Evolutionary conservation across 1,140 invertebrate genomes (phyloP), one percentile per base, ranked within the genome.

Genomic region (Vanessa tameamea): DNA sequence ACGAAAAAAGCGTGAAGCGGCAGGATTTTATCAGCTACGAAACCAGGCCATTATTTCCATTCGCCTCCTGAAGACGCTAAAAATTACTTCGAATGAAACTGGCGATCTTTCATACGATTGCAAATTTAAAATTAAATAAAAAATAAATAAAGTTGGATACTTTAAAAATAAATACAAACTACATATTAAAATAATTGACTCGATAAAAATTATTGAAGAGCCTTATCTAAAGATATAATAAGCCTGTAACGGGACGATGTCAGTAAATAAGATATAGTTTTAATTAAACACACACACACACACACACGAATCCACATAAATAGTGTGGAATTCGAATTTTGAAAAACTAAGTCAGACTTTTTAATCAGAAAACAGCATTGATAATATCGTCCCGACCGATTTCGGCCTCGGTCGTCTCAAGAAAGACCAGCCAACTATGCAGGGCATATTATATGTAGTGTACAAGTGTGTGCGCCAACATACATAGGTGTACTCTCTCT

Each of bases 21-120:
- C 78, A 81, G 63, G 82, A 86, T 87, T 80, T 84, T 87, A 86
- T 86, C 83, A 81, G 51, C 47, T 64, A 82, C 81, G 76, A 79
- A 83, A 83, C 81, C 78, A 66, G 81, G 69, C 79, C 82, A 87
- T 86, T 87, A 87, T 84, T 85, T 76, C 79, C 73, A 78, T 64
- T 80, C 78, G 72, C 80, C 72, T 80, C 83, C 72, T 76, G 78
- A 75, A 80, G 80, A 79, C 72, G 65, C 23, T 68, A 67, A 73
- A 63, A 73, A 73, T 73, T 67, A 73, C 72, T 63, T 43, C 51
- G 72, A 68, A 55, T 61, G 31, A 51, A 20, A 55, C 48, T 16
- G 11, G 71, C 57, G 55, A 63, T 68, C 51, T 66, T 57, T 66
- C 64, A 51, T 73, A 73, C 65, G 64, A 67, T 73, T 67, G 65